Evolutionary conservation across 2,888 invertebrate species (phyloP), one percentile per base, ranked within the genome.

Genomic region (Orthosia gracilis): DNA sequence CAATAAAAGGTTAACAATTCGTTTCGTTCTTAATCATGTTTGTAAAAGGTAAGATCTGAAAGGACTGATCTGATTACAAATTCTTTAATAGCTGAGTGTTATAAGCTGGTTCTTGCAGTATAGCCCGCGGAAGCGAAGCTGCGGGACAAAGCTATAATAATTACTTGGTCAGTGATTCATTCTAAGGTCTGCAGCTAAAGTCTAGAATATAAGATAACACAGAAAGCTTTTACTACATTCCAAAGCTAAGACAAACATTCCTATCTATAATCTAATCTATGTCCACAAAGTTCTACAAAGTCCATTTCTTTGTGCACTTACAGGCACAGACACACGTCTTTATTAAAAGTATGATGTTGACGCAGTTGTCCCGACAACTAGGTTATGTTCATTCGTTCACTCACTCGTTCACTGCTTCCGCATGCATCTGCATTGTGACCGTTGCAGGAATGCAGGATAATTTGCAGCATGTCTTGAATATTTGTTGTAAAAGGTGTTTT

Each of bases 281-380:
- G 86, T 7, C 59, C 18, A 57, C 49, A 68, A 77, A 85, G 73
- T 73, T 70, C 70, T 59, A 86, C 72, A 78, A 87, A 73, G 83
- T 82, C 65, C 59, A 78, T 61, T 73, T 75, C 52, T 64, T 47
- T 62, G 61, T 70, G 58, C 57, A 57, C 63, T 69, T 72, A 58
- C 78, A 79, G 69, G 67, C 55, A 84, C 78, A 84, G 84, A 83
- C 85, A 63, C 79, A 86, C 67, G 79, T 88, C 89, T 91, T 85
- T 88, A 88, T 90, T 89, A 88, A 77, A 85, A 70, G 77, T 84
- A 85, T 83, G 76, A 79, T 90, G 88, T 91, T 92, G 85, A 87
- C 85, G 76, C 91, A 91, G 91, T 85, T 92, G 92, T 66, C 63
- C 52, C 63, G 50, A 73, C 68, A 78, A 89, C 83, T 89, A 62